Evolutionary conservation across 2,113 vertebrate genomes (phyloP), one percentile per base, ranked within the genome.

Genomic region (Pygoscelis antarcticus): DNA sequence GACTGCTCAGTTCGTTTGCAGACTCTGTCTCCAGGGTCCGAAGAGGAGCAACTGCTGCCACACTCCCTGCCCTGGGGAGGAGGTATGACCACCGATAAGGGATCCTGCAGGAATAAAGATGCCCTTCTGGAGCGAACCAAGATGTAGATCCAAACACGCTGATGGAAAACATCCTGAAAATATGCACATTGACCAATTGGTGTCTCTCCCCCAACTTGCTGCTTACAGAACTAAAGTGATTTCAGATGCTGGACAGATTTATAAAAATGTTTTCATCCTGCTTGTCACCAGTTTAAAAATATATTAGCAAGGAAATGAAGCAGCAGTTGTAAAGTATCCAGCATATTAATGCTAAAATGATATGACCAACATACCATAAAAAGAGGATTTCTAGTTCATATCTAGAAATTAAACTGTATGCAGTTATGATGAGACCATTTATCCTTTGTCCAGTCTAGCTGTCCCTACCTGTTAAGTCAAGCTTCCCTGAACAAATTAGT

Each of bases 1-100:
- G 68, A 78, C 70, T 97, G 96, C 94, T 93, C 88, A 83, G 19
- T 87, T 96, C 1, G 77, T 83, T 66, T 74, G 71, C 89, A 82
- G 85, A 55, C 82, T 68, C 61, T 40, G 81, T 93, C 87, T 83
- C 74, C 0, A 34, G 46, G 80, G 94, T 34, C 34, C 2, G 13
- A 36, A 15, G n/a, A 14, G 8, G 38, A 95, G 83, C 1, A 5
- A 23, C 60, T 72, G 90, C 64, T 78, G 82, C 79, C 1, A 26
- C 40, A 7, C 80, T 94, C 68, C 68, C 47, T 36, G 51, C 83
- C 47, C n/a, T 0, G 0, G 47, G 64, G 65, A 44, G 46, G 68
- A 74, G 47, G 11, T 51, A 9, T 8, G 57, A 7, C 71, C 82
- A 38, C 44, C 0, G 4, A 2, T 16, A 19, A 23, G 44, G 47